These are phyloP conservation scores for Conus ventricosus DNA, from an alignment of 1,140 invertebrate species.

Conservation along the genomic window DNA sequence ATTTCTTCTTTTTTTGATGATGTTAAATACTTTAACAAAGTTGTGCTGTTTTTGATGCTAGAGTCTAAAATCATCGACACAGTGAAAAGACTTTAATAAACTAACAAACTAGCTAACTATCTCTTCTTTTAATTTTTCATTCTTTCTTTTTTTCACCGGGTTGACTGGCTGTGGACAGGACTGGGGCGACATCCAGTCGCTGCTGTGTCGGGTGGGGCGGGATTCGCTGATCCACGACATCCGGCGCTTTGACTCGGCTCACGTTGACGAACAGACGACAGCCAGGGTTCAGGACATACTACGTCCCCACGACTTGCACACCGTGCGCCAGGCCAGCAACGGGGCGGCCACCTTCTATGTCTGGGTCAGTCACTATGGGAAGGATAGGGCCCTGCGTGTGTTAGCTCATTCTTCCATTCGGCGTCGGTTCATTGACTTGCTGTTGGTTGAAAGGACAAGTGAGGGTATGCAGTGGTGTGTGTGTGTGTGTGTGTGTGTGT, in stretches of 20 bases:
- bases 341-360: conserved; percentile 66
- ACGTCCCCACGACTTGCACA: conserved; percentile 54
- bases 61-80: too few relatives aligned
- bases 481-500: too few relatives aligned
- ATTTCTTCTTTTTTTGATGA: too few relatives aligned
- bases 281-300: conserved; percentile 57
- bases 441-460: too few relatives aligned
- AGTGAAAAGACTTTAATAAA: too few relatives aligned
- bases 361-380: conserved; percentile 54
- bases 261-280: conserved; percentile 55
- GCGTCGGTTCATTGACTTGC: too few relatives aligned
- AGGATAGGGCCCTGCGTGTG: too few relatives aligned
- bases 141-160: background rate
- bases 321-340: conserved; percentile 60
- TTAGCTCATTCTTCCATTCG: too few relatives aligned
- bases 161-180: conserved; percentile 50
- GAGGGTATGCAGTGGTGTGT: too few relatives aligned
- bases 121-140: background rate
- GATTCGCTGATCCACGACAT: conserved; percentile 63
- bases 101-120: too few relatives aligned
- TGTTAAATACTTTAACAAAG: too few relatives aligned
- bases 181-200: conserved; percentile 62
- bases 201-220: conserved; percentile 60
- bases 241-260: conserved; percentile 55
- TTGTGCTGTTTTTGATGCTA: too few relatives aligned